Conservation (phyloP, 2,113 vertebrate genomes). For the Procavia capensis region DNA sequence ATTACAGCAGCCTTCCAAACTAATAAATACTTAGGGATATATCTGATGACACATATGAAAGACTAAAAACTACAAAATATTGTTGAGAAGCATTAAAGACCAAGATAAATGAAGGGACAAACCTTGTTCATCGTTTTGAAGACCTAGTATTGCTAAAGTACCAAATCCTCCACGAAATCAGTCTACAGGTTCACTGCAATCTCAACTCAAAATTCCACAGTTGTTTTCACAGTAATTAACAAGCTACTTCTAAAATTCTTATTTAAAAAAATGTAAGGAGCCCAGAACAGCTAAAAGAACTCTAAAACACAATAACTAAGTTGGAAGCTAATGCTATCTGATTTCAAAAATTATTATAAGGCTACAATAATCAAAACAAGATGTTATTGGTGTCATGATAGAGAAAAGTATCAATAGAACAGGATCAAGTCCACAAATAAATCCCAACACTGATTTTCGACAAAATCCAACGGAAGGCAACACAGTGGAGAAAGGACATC, state of each 20-base stretch:
- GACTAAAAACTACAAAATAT: no score
- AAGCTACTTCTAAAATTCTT: neutral
- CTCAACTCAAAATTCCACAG: neutral
- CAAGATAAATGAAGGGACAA: no score
- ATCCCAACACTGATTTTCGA: neutral
- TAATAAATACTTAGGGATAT: no score
- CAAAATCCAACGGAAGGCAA: neutral
- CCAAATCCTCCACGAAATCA: neutral
- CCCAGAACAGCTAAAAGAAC: neutral
- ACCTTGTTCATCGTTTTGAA: no score
- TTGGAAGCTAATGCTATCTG: neutral
- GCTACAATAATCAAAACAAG: neutral
- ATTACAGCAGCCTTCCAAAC: no score
- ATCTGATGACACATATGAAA: no score
- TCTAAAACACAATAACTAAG: neutral
- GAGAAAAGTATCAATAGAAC: neutral
- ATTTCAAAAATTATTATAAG: neutral
- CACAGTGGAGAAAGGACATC: neutral
- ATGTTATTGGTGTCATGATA: neutral
- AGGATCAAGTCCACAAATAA: neutral
- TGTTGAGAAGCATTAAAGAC: no score
- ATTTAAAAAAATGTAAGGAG: neutral
- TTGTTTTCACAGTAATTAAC: neutral
- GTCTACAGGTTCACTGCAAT: neutral
- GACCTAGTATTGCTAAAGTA: no score